Conservation (phyloP, 2,797 vertebrate species). For the Acrossocheilus wenchowensis region DNA sequence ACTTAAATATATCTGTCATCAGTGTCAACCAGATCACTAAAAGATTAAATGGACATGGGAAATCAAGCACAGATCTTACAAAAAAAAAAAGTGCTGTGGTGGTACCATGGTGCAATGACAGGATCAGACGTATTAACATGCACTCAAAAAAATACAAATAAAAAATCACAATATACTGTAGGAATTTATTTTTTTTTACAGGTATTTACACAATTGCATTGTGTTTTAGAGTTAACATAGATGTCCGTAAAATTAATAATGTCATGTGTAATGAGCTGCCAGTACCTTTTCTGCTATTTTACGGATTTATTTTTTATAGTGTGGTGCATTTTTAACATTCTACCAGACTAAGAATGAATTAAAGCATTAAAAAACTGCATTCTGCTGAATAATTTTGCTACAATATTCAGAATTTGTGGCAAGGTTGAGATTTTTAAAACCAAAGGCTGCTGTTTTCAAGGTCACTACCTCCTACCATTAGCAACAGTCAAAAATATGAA, state of each 20-base stretch:
- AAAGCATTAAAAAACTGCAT: neutral
- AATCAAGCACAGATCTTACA: neutral
- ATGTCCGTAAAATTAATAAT: too few species aligned
- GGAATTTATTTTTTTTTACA: too few species aligned
- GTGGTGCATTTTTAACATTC: neutral
- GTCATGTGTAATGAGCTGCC: too few species aligned
- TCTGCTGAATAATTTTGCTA: neutral
- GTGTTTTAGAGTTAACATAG: too few species aligned
- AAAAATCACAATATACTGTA: too few species aligned
- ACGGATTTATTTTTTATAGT: too few species aligned
- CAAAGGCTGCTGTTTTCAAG: neutral
- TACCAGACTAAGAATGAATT: neutral
- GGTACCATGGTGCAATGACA: neutral
- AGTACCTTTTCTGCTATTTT: too few species aligned
- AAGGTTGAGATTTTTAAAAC: neutral
- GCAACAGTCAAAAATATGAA: neutral
- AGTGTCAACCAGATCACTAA: neutral
- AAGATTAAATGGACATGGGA: slow-evolving; percentile 7
- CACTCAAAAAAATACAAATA: too few species aligned
- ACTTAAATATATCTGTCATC: slow-evolving; percentile 14
- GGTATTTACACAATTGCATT: too few species aligned
- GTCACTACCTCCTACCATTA: neutral
- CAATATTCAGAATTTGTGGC: neutral
- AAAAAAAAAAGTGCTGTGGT: neutral
- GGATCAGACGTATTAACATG: neutral